Evolutionary conservation across 1,140 invertebrate species (phyloP).

Genomic region (Laupala kohalensis): DNA sequence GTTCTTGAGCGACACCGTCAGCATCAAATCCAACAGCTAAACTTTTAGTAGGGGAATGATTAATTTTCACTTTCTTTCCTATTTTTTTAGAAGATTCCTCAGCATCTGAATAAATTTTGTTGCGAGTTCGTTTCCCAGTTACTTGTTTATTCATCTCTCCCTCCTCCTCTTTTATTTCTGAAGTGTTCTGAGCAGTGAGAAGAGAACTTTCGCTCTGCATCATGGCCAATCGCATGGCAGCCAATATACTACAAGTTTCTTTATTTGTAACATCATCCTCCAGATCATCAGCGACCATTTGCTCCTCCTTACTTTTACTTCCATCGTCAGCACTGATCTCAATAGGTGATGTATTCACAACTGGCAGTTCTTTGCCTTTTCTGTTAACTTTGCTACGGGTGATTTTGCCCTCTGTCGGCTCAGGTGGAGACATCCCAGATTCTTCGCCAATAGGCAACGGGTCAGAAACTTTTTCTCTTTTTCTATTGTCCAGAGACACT

Average conservation of each 20-base stretch:
- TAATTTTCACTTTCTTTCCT: neutral
- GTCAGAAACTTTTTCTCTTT: neutral
- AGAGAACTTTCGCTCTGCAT: neutral
- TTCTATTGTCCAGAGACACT: neutral
- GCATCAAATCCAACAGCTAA: neutral
- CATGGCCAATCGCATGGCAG: conserved; percentile 7
- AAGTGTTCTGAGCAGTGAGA: neutral
- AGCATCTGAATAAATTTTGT: neutral
- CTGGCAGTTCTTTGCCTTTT: neutral
- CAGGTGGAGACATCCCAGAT: neutral
- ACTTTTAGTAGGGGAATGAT: neutral
- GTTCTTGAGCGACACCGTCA: neutral
- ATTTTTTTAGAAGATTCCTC: neutral
- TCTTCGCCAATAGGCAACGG: neutral
- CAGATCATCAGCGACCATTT: neutral
- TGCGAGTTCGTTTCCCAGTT: neutral
- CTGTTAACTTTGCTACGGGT: neutral
- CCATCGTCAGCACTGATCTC: neutral
- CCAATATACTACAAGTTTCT: conserved; percentile 5
- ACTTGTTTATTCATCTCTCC: neutral
- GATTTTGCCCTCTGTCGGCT: neutral
- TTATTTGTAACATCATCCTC: neutral
- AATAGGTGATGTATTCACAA: neutral
- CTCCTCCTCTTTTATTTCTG: neutral
- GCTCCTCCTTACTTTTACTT: no score